These are phyloP conservation scores for Myanophis thanlyinensis DNA, from an alignment of 2,113 vertebrate genomes.

Conservation along the genomic window DNA sequence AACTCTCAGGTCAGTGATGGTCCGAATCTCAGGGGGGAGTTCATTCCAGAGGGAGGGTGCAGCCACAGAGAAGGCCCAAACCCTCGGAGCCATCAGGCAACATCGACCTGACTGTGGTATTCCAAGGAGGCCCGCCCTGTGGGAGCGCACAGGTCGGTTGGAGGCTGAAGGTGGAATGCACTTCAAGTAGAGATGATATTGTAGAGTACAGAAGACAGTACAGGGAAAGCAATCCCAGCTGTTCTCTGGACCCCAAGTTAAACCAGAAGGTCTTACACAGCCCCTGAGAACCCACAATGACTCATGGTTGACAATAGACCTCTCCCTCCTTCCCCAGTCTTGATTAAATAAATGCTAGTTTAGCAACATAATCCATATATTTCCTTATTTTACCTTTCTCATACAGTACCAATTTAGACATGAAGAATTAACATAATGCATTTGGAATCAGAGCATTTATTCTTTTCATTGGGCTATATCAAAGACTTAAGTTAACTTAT, in stretches of 20 bases:
- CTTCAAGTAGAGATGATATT: neutral
- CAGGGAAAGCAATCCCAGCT: neutral
- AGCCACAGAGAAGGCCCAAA: too few relatives aligned
- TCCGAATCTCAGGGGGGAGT: too few relatives aligned
- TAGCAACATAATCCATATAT: neutral
- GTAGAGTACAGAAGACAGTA: neutral
- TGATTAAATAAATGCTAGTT: neutral
- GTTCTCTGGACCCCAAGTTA: neutral
- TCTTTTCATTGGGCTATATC: neutral
- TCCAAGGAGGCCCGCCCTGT: too few relatives aligned
- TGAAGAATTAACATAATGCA: neutral
- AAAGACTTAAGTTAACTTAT: neutral
- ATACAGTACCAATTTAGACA: neutral
- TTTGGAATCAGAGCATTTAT: neutral
- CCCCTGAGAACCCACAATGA: neutral
- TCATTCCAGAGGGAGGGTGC: too few relatives aligned
- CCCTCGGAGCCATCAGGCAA: too few relatives aligned
- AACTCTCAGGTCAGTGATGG: too few relatives aligned
- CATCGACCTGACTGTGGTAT: too few relatives aligned
- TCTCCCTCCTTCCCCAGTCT: neutral
- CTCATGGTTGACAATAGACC: neutral
- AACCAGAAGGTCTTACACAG: neutral
- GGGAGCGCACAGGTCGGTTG: too few relatives aligned
- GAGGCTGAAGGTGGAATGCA: neutral
- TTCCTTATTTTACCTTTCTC: neutral